Base-by-base conservation (phyloP, 1,140 invertebrate genomes). In the Brachionus rotundiformis region DNA sequence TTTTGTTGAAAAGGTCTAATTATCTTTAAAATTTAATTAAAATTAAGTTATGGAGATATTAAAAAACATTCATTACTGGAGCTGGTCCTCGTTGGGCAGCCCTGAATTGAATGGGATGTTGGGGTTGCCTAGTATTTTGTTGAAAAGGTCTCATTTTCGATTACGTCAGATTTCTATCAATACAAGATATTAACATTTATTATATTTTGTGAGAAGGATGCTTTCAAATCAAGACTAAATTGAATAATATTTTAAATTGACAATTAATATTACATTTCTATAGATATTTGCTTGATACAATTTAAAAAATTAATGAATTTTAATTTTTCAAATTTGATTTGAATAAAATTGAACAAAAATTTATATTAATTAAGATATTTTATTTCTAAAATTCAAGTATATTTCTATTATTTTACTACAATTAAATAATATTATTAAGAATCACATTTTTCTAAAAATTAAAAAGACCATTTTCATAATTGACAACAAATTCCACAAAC, bases 391-490 rank as follows among this genome's bases (percentile, higher is more conserved):
- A 54, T 23, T 54, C 7, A 54, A 19, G 1, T 6, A 25, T 19
- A 23, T 54, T 54, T 54, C 47, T 54, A 54, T 25, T 16, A 7
- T 1, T 5, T 19, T 54, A 10, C 47, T 54, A 54, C 6, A 5
- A 54, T 11, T 8, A 25, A 16, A 19, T 71, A 33, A 39, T 23
- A n/a, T 3, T 3, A 71, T 36, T 16, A 3, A 19, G 6, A 13
- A 73, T 25, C n/a, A 19, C n/a, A 19, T 33, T 31, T 39, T 33
- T 61, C 7, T 54, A 54, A 19, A 54, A 54, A 25, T 54, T 79
- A 23, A 79, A 79, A 10, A 79, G 23, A 63, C 76, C 76, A 25
- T 79, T 79, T 79, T 79, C 76, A 63, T 79, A 79, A 5, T 79
- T 54, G 23, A 59, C 31, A 6, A 79, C 76, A 31, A 79, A 79